phyloP scores from a whole-genome alignment of 1,140 invertebrate genomes.

The Drosophila parvula region DNA sequence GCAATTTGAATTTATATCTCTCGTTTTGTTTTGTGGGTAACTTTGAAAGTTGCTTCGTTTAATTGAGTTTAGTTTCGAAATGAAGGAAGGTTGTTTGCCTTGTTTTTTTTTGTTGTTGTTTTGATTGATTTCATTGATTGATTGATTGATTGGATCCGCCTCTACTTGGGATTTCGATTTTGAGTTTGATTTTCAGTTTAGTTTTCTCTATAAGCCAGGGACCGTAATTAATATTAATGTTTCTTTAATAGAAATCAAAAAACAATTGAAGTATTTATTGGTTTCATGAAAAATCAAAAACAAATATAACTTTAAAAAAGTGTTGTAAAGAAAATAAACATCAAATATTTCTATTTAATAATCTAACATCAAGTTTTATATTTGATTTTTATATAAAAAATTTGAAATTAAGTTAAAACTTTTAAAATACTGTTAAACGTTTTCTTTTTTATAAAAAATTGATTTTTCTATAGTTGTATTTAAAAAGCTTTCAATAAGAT shows the following conservation, averaged over 20 bases:
- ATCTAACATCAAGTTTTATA: no score
- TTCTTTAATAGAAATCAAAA: not conserved
- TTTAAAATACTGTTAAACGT: no score
- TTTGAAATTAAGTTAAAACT: no score
- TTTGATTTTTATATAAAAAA: no score
- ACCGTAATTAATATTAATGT: not conserved
- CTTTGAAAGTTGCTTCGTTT: constrained; percentile 78
- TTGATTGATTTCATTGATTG: constrained; percentile 46
- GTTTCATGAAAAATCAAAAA: no score
- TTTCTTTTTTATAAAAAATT: no score
- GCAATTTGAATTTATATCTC: constrained; percentile 58
- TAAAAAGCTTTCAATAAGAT: no score
- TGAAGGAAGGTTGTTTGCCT: constrained; percentile 17
- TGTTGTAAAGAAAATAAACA: no score
- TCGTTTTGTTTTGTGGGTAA: constrained; percentile 31
- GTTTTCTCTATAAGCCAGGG: constrained; percentile 8
- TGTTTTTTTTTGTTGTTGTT: not conserved
- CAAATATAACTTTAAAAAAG: no score
- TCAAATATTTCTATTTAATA: no score
- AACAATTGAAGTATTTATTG: no score
- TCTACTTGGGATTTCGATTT: constrained; percentile 18
- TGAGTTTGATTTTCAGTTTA: constrained; percentile 16
- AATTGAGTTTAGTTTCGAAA: constrained; percentile 60
- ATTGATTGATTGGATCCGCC: constrained; percentile 10
- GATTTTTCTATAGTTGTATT: no score